Conservation (phyloP, 2,888 invertebrate species). For the Scrobipalpa costella region DNA sequence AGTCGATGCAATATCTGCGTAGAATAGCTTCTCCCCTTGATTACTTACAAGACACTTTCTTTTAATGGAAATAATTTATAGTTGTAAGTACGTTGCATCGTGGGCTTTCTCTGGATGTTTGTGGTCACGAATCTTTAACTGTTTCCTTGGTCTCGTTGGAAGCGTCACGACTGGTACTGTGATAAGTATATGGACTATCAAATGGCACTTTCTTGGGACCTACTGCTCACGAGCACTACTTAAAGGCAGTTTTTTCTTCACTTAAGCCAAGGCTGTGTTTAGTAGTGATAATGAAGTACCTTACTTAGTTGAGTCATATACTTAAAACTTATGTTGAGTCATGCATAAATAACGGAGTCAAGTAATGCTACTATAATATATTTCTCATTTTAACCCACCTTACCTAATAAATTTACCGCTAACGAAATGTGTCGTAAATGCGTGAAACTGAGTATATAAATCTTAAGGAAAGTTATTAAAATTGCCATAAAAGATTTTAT, state of each 20-base stretch:
- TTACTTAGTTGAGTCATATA: no score
- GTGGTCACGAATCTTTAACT: conserved; percentile 18
- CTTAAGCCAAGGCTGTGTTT: neutral
- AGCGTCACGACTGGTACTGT: conserved; percentile 11
- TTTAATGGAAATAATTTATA: conserved; percentile 18
- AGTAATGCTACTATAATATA: neutral
- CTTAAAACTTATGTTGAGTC: no score
- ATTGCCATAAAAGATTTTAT: conserved; percentile 17
- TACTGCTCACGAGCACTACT: neutral
- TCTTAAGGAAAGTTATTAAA: neutral
- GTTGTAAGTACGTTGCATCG: neutral
- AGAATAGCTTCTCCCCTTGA: conserved; percentile 1
- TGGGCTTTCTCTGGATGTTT: conserved; percentile 22
- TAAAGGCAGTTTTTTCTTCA: neutral
- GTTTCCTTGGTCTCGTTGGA: conserved; percentile 20
- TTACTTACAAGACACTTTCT: conserved; percentile 11
- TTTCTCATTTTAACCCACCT: no score
- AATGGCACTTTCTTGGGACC: conserved; percentile 10
- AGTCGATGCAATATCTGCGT: conserved; percentile 8
- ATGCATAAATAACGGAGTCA: neutral
- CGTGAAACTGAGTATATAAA: conserved; percentile 4
- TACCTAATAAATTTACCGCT: neutral
- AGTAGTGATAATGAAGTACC: neutral
- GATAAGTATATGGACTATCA: conserved; percentile 8
- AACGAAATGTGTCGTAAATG: conserved; percentile 15